Evolutionary conservation across 2,113 vertebrate species (phyloP).

Genomic region (Plotosus lineatus): DNA sequence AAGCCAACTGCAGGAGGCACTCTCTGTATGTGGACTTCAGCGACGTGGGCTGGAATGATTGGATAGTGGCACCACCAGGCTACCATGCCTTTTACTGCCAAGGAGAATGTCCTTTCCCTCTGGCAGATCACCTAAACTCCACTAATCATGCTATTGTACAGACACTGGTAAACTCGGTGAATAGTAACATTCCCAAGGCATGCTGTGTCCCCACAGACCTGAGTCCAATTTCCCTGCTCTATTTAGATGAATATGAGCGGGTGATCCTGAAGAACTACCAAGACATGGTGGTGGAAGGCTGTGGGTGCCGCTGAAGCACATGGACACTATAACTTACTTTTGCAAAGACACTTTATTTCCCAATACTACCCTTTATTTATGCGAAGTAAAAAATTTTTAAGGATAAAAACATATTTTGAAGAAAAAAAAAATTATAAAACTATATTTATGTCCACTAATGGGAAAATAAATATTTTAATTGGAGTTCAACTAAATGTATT

Average conservation of each 20-base stretch:
- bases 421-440: constrained; percentile 69
- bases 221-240: constrained; percentile 87
- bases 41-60: constrained; percentile 90
- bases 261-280: constrained; percentile 91
- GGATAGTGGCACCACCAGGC: constrained; percentile 87
- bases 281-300: constrained; percentile 91
- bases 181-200: constrained; percentile 87
- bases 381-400: constrained; percentile 61
- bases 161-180: constrained; percentile 89
- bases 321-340: constrained; percentile 34
- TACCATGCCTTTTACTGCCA: constrained; percentile 90
- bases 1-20: constrained; percentile 85
- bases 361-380: constrained; percentile 90
- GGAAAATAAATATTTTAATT: constrained; percentile 93
- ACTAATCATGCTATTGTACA: constrained; percentile 90
- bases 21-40: constrained; percentile 88
- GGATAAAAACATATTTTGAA: constrained; percentile 83
- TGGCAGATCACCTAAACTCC: constrained; percentile 88
- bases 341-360: constrained; percentile 83
- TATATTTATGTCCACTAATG: constrained; percentile 89
- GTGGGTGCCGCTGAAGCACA: constrained; percentile 79
- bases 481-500: constrained; percentile 82
- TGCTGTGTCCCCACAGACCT: constrained; percentile 89
- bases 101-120: constrained; percentile 85
- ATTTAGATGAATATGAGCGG: constrained; percentile 87